These are phyloP conservation scores for Setophaga kirtlandii DNA, from an alignment of 2,113 vertebrate species.

Conservation along the genomic window DNA sequence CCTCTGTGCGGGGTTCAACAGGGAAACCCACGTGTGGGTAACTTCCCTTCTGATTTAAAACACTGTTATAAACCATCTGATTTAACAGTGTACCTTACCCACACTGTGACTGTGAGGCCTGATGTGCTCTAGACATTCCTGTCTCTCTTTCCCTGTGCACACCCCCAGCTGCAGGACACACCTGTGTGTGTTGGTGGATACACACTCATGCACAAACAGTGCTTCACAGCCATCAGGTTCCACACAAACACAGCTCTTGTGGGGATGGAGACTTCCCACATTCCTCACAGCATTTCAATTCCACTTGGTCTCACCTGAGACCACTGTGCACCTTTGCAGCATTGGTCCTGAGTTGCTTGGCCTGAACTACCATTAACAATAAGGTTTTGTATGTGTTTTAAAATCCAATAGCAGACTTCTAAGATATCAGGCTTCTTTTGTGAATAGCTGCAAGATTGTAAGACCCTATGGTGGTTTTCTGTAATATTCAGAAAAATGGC, in stretches of 20 bases:
- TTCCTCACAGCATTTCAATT: not conserved
- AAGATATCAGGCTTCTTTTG: not conserved
- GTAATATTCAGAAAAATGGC: not conserved
- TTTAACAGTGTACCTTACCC: not conserved
- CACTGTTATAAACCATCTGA: not conserved
- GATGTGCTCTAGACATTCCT: not conserved
- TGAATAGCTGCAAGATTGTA: not conserved
- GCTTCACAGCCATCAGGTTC: not conserved
- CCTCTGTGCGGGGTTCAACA: not conserved
- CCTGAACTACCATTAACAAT: not conserved
- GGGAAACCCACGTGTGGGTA: not conserved
- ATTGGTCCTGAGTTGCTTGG: not conserved
- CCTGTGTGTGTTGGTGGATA: not conserved
- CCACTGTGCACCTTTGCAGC: constrained; percentile 11
- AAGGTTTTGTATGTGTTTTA: not conserved
- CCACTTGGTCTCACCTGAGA: not conserved
- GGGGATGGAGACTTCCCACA: not conserved
- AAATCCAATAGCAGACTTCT: not conserved
- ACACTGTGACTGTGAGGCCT: not conserved
- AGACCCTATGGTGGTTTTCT: not conserved
- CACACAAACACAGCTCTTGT: not conserved
- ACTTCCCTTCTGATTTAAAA: not conserved
- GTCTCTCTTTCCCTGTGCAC: not conserved
- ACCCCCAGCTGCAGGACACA: not conserved
- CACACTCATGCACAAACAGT: not conserved